Percentiles rank a stretch among this genome's conserved stretches.
phyloP scores from a whole-genome alignment of 1,140 invertebrate species.

The Saccostrea echinata region DNA sequence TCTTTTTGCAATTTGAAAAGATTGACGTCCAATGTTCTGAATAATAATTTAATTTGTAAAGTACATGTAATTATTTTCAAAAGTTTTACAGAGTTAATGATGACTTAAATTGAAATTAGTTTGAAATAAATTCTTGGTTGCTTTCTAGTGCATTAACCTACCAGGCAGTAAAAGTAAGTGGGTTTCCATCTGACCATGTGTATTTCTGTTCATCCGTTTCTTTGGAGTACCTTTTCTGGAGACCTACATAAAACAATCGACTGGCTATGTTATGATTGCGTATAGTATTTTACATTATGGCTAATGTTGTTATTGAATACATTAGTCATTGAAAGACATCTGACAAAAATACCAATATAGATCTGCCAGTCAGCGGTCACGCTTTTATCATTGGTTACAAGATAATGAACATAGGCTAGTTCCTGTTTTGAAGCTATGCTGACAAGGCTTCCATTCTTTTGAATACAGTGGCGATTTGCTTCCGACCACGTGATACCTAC shows the following conservation, averaged over 20 bases:
- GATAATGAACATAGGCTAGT: constrained; percentile 49
- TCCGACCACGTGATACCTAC: constrained; percentile 49
- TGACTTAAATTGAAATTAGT: too few relatives aligned
- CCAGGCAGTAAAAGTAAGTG: constrained; percentile 57
- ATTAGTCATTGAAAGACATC: background rate
- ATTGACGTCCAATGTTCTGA: too few relatives aligned
- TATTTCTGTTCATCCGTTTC: background rate
- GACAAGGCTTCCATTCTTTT: constrained; percentile 51
- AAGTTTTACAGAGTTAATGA: too few relatives aligned
- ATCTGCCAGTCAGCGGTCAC: background rate
- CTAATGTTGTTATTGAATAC: too few relatives aligned
- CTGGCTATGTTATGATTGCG: too few relatives aligned
- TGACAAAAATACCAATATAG: constrained; percentile 52
- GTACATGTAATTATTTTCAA: too few relatives aligned
- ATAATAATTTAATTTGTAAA: too few relatives aligned
- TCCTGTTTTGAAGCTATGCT: constrained; percentile 47
- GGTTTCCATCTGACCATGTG: constrained; percentile 52
- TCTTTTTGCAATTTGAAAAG: too few relatives aligned
- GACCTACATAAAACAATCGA: constrained; percentile 23
- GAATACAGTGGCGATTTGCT: constrained; percentile 33
- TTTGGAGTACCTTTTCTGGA: constrained; percentile 33
- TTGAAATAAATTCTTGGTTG: too few relatives aligned
- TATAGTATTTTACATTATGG: too few relatives aligned
- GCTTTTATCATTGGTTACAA: constrained; percentile 42
- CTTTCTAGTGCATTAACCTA: constrained; percentile 13